Evolutionary conservation across 2,888 invertebrate genomes (phyloP), one percentile per base, ranked within the genome.

Genomic region (Meta bourneti): DNA sequence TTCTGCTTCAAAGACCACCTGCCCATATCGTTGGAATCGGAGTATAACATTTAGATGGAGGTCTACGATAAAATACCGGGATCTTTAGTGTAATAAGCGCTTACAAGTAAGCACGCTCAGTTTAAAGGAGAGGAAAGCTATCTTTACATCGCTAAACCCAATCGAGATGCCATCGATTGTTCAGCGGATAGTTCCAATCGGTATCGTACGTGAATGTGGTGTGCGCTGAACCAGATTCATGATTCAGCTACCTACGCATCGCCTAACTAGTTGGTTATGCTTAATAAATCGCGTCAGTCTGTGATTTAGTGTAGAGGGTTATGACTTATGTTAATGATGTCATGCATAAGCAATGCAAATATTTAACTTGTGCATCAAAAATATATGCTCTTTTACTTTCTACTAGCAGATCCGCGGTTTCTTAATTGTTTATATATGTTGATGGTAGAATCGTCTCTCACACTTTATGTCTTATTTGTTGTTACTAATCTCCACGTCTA

Each of bases 191-290:
- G 20, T 79, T 20, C 20, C 54, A 52, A 79, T 79, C 79, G 79
- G 19, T 77, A 51, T 77, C 77, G 77, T 51, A 51, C 9, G 77
- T 52, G 77, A 34, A 34, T 77, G 1, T 51, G 77, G 19, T 77
- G 77, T 77, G 77, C 77, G 52, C 34, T 79, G 54, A 79, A 79
- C 79, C 61, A 61, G 61, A 79, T 79, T 79, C 61, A 13, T 61
- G 34, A 61, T 79, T 79, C 13, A 49, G 77, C 52, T 51, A n/a
- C 77, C 49, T 49, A 34, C 34, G 34, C 34, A 11, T 77, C 51
- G 51, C 51, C n/a, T 51, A 77, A 20, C 77, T 51, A 77, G 52
- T 77, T 77, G 77, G 49, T 77, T 77, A 77, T 77, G 77, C 77
- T 51, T 49, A 77, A 16, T 77, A 51, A n/a, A 77, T 77, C 51